Evolutionary conservation across 2,888 invertebrate genomes (phyloP), one percentile per base, ranked within the genome.

Genomic region (Iphiclides podalirius): DNA sequence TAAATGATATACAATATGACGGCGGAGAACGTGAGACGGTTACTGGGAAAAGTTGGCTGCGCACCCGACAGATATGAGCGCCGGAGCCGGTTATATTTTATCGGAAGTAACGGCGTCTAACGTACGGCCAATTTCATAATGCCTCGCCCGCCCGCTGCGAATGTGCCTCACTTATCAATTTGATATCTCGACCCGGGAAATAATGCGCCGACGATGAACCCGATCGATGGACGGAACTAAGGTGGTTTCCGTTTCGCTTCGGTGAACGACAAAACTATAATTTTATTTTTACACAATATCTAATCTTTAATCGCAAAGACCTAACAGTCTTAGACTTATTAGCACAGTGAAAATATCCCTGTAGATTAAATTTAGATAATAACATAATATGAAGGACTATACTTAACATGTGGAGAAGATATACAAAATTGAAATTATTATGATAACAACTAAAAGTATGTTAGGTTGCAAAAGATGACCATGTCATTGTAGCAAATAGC

Each of bases 71-170:
- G 86, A 86, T 88, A 88, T 88, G 87, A 88, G 82, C 81, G 64
- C 69, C 70, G 68, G 67, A 70, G 79, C 67, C 71, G 86, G 84
- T 85, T 78, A 87, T 88, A 88, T 87, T 87, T 88, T 87, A 88
- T 85, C 83, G 73, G 72, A 80, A 83, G 87, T 85, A 83, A 88
- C 80, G 87, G 87, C 81, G 66, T 70, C 84, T 88, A 87, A 88
- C 85, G 78, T 88, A 88, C 84, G 75, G 88, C 88, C 88, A 88
- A 88, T 88, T 86, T 87, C 87, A 88, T 88, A 88, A 88, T 88
- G 88, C 88, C 73, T 75, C 75, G 80, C 72, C 79, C 57, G 53
- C 74, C 77, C 72, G 75, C 73, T 65, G 75, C 72, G 76, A 79
- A 86, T 84, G 85, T 80, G 76, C 72, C 79, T 78, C 81, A 87